These are phyloP conservation scores for Paramormyrops kingsleyae DNA, from an alignment of 2,113 vertebrate species.

Conservation along the genomic window DNA sequence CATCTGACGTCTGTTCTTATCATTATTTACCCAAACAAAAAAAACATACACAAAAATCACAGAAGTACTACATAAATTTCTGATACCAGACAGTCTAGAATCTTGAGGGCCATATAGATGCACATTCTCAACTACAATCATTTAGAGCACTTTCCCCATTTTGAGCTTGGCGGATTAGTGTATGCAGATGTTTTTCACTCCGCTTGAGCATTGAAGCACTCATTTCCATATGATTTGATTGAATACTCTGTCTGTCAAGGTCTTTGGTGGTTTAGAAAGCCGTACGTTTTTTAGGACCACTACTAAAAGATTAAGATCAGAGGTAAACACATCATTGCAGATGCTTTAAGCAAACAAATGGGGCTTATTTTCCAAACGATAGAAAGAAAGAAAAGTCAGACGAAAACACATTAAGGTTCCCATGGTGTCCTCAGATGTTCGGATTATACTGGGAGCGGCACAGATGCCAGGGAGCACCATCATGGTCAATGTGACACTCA, in stretches of 20 bases:
- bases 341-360: not conserved
- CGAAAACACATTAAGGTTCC: not conserved
- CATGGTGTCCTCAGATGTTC: conserved; percentile 39
- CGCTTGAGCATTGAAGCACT: not conserved
- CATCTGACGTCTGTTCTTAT: not conserved
- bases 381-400: not conserved
- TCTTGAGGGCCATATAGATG: not conserved
- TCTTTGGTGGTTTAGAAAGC: not conserved
- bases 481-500: conserved; percentile 54
- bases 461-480: conserved; percentile 28
- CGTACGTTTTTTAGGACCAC: not conserved
- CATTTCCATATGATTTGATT: not conserved
- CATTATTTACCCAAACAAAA: not conserved
- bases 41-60: not conserved
- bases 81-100: not conserved
- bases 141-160: not conserved
- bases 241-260: not conserved
- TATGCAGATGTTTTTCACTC: not conserved
- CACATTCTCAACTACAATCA: not conserved
- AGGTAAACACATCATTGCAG: not conserved
- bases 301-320: not conserved
- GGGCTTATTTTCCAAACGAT: not conserved
- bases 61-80: not conserved
- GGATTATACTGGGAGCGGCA: conserved; percentile 21
- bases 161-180: not conserved